Evolutionary conservation across 2,113 vertebrate species (phyloP), one percentile per base, ranked within the genome.

Genomic region (Orthonyx spaldingii): DNA sequence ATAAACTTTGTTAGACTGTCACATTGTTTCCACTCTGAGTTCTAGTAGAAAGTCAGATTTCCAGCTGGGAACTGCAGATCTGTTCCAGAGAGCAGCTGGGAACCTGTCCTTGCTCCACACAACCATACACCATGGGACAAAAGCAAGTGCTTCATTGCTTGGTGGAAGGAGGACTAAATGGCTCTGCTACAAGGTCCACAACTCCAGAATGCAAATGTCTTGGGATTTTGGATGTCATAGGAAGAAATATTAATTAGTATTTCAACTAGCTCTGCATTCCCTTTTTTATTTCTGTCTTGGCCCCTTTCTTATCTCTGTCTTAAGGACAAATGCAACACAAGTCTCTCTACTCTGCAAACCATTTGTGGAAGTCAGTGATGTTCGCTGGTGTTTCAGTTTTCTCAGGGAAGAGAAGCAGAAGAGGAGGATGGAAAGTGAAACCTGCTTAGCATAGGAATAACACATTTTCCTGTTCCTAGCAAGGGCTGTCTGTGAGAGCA

Each of bases 311-410:
- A 24, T 21, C 52, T 50, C 57, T 32, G 9, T 9, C 32, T 28
- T 55, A 35, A 30, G 19, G 13, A 19, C 3, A 7, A 76, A 77
- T 8, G 10, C 27, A 77, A 16, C 4, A n/a, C 30, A n/a, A n/a
- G 8, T 16, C 24, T 64, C 28, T 20, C 7, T 0, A 0, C 37
- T 66, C 26, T 23, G 22, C 32, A 49, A 49, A 23, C 26, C 3
- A 1, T 10, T 10, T 14, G 9, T 7, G 33, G 37, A 76, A 27
- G 21, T 30, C 6, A 1, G 16, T 35, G 44, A 24, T 7, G 16
- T n/a, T 52, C 3, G 0, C 44, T 33, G 46, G 13, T 11, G 5
- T 44, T 83, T 72, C 22, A 1, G 1, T 37, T 53, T 61, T 74
- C 64, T 50, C 4, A 0, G 19, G 15, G 23, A 76, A 30, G 21